Base-by-base conservation (phyloP, 1,140 invertebrate species). In the Drosophila lacteicornis region DNA sequence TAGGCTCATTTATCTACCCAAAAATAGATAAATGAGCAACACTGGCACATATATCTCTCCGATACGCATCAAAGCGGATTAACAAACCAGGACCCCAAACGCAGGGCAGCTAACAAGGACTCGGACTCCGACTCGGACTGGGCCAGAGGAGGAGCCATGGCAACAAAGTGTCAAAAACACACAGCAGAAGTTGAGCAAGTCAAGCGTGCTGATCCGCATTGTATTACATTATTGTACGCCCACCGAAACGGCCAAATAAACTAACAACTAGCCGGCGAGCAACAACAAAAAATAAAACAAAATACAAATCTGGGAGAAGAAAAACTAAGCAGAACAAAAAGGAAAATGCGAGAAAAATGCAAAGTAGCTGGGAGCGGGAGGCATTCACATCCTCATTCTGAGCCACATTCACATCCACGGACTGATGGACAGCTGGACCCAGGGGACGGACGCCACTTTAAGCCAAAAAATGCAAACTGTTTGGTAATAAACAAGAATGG, bases 51-150 rank as follows among this genome's bases (percentile, higher is more conserved):
- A 69, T 66, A 65, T 73, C 46, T 59, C 49, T 30, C n/a, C 27
- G 67, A 88, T 82, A 55, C 80, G 80, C 84, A 88, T 87, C 83
- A 87, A 88, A 88, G 83, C 80, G 73, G 83, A 82, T 87, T 87
- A 87, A 77, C 80, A 87, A 73, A 51, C 57, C 56, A 53, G 58
- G 50, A 73, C 80, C 80, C 42, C 47, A 33, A 51, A 25, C 45
- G 15, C 38, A 38, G 25, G 56, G 46, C 30, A 49, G 43, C 53
- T 50, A 74, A 51, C n/a, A 38, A 74, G 62, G 50, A 25, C 36
- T 36, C 50, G 0, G 62, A 17, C 3, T 17, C 11, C 15, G n/a
- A 30, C 30, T 6, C n/a, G 0, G 49, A 9, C 2, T 22, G 22
- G 30, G 40, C 15, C 38, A 15, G 11, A n/a, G 46, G 38, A 30